Base-by-base conservation (phyloP, 2,888 invertebrate genomes). In the Anagyrus pseudococci region DNA sequence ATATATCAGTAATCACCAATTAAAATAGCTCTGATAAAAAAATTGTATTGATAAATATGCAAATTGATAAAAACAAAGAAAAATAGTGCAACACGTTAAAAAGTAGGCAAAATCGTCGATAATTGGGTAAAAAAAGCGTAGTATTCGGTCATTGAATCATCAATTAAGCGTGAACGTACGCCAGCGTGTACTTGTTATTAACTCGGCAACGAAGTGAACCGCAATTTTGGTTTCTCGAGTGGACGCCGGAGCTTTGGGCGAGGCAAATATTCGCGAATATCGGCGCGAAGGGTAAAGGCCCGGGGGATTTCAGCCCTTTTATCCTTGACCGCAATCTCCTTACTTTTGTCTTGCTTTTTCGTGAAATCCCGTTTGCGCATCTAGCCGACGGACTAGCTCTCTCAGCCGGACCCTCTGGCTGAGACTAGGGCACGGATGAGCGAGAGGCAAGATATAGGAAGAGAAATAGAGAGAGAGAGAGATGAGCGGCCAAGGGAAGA, bases 321-420 rank as follows among this genome's bases (percentile, higher is more conserved):
- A 67, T 61, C 56, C 64, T 64, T 67, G 61, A 67, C 67, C 67
- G 64, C 67, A 67, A 64, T 67, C 64, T 67, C 58, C 67, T 67
- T 61, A 66, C 57, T 58, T 63, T 63, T 66, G 66, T 63, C 57
- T 54, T 40, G 58, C 48, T 62, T 52, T 62, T 66, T 59, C 53
- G 58, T n/a, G 40, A 66, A 66, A 65, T 37, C 58, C 61, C 62
- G 54, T 54, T 54, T 46, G 44, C 46, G 41, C 40, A 53, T 60
- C 20, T 19, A 29, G 37, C 46, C 25, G 22, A 2, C 10, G 33
- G 2, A 37, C 13, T 2, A 37, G 33, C 33, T 13, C 2, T 2
- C 10, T 2, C 33, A 37, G 29, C 29, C 4, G 29, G 6, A 29
- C 10, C 29, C 29, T n/a, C n/a, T n/a, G n/a, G n/a, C n/a, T n/a